Conservation (phyloP, 2,888 invertebrate species). For the Seira ritae region DNA sequence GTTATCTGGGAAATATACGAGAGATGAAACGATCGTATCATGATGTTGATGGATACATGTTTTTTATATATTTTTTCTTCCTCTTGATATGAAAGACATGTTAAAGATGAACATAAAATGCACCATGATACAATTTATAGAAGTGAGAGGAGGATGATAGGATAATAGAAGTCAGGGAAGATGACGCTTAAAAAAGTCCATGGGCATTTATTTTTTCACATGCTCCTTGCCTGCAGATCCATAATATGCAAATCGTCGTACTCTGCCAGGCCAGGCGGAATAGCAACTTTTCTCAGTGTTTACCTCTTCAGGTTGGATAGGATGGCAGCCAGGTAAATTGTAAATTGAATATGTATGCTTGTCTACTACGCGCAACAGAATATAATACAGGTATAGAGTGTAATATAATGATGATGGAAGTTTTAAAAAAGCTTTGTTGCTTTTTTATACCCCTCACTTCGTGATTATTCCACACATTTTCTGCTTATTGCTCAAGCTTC, state of each 20-base stretch:
- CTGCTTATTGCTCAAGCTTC: neutral
- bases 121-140: neutral
- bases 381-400: neutral
- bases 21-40: too few relatives aligned
- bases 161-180: neutral
- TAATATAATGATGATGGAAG: slow-evolving; percentile 43
- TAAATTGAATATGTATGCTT: slow-evolving; percentile 40
- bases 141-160: neutral
- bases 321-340: slow-evolving; percentile 53
- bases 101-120: neutral
- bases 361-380: neutral
- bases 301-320: slow-evolving; percentile 28
- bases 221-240: slow-evolving; percentile 1
- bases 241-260: slow-evolving; percentile 47
- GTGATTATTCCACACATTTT: neutral
- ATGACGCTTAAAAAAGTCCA: neutral
- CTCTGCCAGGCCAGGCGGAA: slow-evolving; percentile 9
- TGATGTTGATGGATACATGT: neutral
- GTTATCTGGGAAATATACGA: neutral
- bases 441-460: slow-evolving; percentile 17
- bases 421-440: slow-evolving; percentile 33
- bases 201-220: slow-evolving; percentile 22
- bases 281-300: slow-evolving; percentile 30
- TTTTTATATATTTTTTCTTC: neutral
- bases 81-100: neutral